phyloP scores from a whole-genome alignment of 2,888 invertebrate genomes.

The Sminthurides aquaticus region DNA sequence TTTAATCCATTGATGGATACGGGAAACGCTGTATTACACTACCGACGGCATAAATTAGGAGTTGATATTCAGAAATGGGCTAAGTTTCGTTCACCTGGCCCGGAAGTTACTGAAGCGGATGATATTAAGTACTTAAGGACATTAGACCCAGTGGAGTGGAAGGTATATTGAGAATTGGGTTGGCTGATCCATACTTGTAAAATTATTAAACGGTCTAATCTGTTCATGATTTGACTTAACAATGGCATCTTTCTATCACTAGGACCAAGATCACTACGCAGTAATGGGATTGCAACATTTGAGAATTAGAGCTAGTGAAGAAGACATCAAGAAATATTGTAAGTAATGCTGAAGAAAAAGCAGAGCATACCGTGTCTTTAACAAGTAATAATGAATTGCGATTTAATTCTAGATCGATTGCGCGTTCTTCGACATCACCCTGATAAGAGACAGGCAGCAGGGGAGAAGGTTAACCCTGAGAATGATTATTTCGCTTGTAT shows the following conservation, averaged over 20 bases:
- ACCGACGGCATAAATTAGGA: background rate
- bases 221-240: background rate
- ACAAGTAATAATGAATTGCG: background rate
- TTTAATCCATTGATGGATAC: conserved; percentile 30
- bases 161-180: conserved; percentile 49
- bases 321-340: conserved; percentile 90
- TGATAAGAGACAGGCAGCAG: conserved; percentile 87
- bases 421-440: conserved; percentile 94
- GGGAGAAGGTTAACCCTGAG: conserved; percentile 77
- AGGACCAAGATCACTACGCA: conserved; percentile 91
- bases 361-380: background rate
- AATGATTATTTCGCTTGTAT: conserved; percentile 99
- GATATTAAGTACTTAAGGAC: conserved; percentile 76
- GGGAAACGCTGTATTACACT: conserved; percentile 24
- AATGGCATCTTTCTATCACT: conserved; percentile 15
- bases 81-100: conserved; percentile 9
- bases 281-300: conserved; percentile 81
- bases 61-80: conserved; percentile 22
- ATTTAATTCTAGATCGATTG: conserved; percentile 58
- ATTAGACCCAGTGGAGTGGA: conserved; percentile 93
- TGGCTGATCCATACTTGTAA: background rate
- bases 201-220: background rate
- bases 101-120: conserved; percentile 52
- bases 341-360: conserved; percentile 48
- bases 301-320: conserved; percentile 78